Percentiles rank a stretch among this genome's conserved stretches.
These are phyloP conservation scores for Pseudolaguvia tuberculata DNA, from an alignment of 2,113 vertebrate genomes.

Conservation along the genomic window DNA sequence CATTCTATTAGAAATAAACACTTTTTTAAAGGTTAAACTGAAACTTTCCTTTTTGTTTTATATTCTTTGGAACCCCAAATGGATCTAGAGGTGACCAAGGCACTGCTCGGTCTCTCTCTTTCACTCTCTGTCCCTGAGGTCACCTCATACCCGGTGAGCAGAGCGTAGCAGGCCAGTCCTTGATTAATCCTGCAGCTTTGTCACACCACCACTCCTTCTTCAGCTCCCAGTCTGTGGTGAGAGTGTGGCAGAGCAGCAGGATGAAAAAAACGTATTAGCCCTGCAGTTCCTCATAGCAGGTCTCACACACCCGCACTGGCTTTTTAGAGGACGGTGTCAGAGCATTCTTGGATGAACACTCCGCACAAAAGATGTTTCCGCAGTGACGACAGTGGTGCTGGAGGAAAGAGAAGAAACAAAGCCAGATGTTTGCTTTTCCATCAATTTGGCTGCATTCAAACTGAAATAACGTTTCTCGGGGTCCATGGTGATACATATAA, in stretches of 20 bases:
- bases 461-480: too few species aligned
- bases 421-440: neutral
- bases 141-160: conserved; percentile 7
- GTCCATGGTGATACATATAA: too few species aligned
- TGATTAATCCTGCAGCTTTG: neutral
- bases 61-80: conserved; percentile 49
- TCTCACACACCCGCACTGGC: conserved; percentile 90
- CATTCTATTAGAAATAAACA: conserved; percentile 17
- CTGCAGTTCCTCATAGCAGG: conserved; percentile 91
- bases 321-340: conserved; percentile 97
- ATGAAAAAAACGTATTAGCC: conserved; percentile 64
- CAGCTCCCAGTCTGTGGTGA: neutral
- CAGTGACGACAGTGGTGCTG: conserved; percentile 98
- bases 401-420: conserved; percentile 44
- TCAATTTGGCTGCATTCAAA: too few species aligned
- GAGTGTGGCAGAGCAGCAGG: conserved; percentile 4
- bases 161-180: conserved; percentile 18
- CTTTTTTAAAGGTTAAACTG: neutral
- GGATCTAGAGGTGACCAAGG: conserved; percentile 66
- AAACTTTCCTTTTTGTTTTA: conserved; percentile 52
- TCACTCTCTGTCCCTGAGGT: conserved; percentile 7
- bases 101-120: conserved; percentile 60
- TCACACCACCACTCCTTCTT: neutral
- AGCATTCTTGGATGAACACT: conserved; percentile 90
- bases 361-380: conserved; percentile 96